Conservation (phyloP, 1,140 invertebrate genomes). For the Battus philenor region DNA sequence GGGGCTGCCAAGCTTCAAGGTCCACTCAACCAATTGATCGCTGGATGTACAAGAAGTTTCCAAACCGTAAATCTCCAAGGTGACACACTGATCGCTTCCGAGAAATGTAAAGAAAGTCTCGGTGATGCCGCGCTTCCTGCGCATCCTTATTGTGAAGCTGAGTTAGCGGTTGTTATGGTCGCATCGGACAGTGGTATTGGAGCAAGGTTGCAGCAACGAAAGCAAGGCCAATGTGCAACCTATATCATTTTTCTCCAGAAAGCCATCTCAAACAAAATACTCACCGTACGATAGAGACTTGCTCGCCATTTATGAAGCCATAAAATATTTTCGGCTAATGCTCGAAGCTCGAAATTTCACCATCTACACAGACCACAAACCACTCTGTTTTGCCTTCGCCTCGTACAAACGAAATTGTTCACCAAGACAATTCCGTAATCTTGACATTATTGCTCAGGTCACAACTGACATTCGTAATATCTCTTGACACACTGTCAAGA, state of each 20-base stretch:
- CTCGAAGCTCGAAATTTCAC: conserved; percentile 10
- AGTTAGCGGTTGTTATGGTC: conserved; percentile 3
- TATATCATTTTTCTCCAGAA: conserved; percentile 6
- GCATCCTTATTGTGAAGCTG: conserved; percentile 1
- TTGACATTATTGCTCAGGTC: conserved; percentile 7
- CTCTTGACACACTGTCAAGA: no score
- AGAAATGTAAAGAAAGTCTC: conserved; percentile 9
- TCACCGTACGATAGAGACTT: conserved; percentile 8
- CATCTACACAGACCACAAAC: not conserved
- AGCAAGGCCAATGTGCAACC: conserved; percentile 4
- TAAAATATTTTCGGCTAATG: conserved; percentile 10
- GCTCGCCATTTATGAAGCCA: conserved; percentile 1
- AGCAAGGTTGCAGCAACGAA: conserved; percentile 3
- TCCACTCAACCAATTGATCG: conserved; percentile 1
- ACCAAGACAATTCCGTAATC: conserved; percentile 6
- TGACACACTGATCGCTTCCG: not conserved
- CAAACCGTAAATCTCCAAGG: not conserved
- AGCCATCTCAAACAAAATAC: conserved; percentile 8
- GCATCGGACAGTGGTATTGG: conserved; percentile 8
- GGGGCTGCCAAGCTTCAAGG: conserved; percentile 1
- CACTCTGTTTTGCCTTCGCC: no score
- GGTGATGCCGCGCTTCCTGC: conserved; percentile 1
- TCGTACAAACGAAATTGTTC: conserved; percentile 4
- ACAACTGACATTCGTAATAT: not conserved
- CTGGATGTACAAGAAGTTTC: not conserved